These are phyloP conservation scores for Thripadectes ignobilis DNA, from an alignment of 2,797 vertebrate species.

Conservation along the genomic window DNA sequence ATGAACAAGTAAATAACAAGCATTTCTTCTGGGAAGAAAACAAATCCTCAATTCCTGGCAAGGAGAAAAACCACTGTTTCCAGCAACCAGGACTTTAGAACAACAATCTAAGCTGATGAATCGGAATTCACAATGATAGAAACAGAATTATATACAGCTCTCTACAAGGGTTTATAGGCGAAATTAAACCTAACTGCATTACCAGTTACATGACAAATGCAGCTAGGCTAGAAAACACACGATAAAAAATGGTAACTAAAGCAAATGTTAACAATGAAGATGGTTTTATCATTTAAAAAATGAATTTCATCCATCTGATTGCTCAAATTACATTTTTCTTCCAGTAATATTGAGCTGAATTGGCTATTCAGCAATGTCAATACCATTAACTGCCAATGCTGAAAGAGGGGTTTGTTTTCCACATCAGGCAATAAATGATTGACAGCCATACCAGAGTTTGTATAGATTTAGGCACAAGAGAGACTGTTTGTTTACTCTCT, in stretches of 20 bases:
- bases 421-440: not conserved
- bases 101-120: slow-evolving; percentile 47
- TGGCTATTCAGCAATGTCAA: slow-evolving; percentile 8
- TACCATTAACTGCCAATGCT: not conserved
- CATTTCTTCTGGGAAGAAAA: slow-evolving; percentile 57
- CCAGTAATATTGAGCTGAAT: not conserved
- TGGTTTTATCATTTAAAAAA: slow-evolving; percentile 6
- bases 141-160: slow-evolving; percentile 38
- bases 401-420: slow-evolving; percentile 30
- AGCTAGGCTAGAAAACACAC: not conserved
- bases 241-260: slow-evolving; percentile 19
- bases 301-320: not conserved
- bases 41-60: slow-evolving; percentile 43
- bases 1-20: not conserved
- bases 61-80: slow-evolving; percentile 37
- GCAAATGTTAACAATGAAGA: slow-evolving; percentile 27
- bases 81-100: slow-evolving; percentile 54
- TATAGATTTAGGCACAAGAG: slow-evolving; percentile 9
- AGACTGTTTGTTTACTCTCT: not conserved
- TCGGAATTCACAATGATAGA: slow-evolving; percentile 49
- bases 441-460: not conserved
- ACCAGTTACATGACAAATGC: slow-evolving; percentile 50
- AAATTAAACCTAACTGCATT: slow-evolving; percentile 52
- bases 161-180: slow-evolving; percentile 21
- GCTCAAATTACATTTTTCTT: not conserved